Conservation (phyloP, 2,113 vertebrate species). For the Callithrix jacchus region DNA sequence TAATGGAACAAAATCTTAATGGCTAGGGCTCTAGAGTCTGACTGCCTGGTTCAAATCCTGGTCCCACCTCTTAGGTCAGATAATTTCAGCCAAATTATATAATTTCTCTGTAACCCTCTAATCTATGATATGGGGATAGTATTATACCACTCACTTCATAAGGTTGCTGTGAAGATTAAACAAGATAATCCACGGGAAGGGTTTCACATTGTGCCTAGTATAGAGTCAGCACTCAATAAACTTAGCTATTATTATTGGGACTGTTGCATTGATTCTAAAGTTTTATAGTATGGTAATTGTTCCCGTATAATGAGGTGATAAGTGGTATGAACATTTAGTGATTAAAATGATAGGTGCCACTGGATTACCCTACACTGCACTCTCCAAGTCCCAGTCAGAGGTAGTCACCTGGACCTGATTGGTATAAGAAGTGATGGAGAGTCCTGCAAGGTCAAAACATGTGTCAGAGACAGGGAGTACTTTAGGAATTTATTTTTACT, state of each 20-base stretch:
- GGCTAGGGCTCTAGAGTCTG: background rate
- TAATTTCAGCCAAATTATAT: background rate
- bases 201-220: background rate
- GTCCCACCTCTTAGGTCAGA: background rate
- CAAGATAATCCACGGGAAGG: background rate
- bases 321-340: constrained; percentile 5
- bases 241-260: background rate
- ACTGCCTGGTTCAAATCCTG: background rate
- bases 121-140: background rate
- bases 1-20: background rate
- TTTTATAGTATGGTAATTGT: constrained; percentile 11
- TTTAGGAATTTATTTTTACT: constrained; percentile 47
- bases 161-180: background rate
- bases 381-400: background rate
- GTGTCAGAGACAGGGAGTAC: constrained; percentile 11
- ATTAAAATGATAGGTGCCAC: background rate
- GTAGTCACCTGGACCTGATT: background rate
- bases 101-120: background rate
- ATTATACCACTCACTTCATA: background rate
- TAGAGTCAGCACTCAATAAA: background rate
- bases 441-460: constrained; percentile 5
- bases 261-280: background rate
- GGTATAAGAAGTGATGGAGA: background rate
- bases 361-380: background rate
- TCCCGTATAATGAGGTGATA: constrained; percentile 27